These are phyloP conservation scores for Idris sp. DNA, from an alignment of 1,140 invertebrate genomes.

Conservation along the genomic window DNA sequence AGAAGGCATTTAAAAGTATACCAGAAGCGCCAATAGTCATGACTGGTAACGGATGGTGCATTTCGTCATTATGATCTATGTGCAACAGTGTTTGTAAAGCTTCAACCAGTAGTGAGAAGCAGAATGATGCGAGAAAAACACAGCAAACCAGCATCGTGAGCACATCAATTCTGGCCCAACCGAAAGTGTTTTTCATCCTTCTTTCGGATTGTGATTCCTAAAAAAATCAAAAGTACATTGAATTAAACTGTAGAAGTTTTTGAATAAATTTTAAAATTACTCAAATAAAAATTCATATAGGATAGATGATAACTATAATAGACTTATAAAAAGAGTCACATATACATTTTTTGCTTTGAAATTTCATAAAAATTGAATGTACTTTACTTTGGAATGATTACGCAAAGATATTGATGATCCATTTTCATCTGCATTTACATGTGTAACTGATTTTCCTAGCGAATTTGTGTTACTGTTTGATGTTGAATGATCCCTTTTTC, in stretches of 20 bases:
- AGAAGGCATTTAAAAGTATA: conserved; percentile 84
- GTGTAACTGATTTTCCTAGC: conserved; percentile 55
- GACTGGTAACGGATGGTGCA: conserved; percentile 82
- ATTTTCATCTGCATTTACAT: conserved; percentile 60
- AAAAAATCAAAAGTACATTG: conserved; percentile 23
- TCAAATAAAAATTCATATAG: too few relatives aligned
- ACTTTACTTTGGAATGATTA: conserved; percentile 64
- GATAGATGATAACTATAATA: too few relatives aligned
- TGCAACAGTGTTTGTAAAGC: conserved; percentile 88
- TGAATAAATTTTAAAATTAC: too few relatives aligned
- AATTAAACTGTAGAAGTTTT: too few relatives aligned
- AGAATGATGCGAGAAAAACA: conserved; percentile 89
- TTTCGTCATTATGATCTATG: conserved; percentile 87
- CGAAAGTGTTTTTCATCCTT: conserved; percentile 91
- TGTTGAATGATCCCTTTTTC: conserved; percentile 40
- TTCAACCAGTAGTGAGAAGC: conserved; percentile 89
- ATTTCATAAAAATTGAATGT: too few relatives aligned
- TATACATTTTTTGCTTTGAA: too few relatives aligned
- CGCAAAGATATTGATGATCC: conserved; percentile 54
- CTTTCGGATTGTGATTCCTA: conserved; percentile 80
- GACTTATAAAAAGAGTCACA: too few relatives aligned
- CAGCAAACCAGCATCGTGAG: conserved; percentile 89
- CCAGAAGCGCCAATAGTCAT: conserved; percentile 83
- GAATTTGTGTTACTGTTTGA: conserved; percentile 43
- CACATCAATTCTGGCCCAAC: conserved; percentile 93